These are phyloP conservation scores for Paracyclopina nana DNA, from an alignment of 1,140 invertebrate genomes.

Conservation along the genomic window DNA sequence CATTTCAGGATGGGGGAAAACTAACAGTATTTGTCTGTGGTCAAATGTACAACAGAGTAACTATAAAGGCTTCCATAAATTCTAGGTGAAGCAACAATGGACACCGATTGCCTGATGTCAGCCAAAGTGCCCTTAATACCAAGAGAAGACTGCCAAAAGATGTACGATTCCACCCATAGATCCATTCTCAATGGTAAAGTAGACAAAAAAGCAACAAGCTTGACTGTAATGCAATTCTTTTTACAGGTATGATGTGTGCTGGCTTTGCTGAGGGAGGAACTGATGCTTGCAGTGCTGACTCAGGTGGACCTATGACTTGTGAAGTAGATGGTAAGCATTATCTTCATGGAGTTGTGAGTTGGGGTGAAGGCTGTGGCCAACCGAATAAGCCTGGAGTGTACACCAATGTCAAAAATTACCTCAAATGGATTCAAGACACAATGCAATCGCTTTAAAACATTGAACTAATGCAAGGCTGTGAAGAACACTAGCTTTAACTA, in stretches of 20 bases:
- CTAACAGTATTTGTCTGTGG: not conserved
- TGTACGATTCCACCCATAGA: conserved; percentile 30
- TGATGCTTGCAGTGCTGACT: conserved; percentile 75
- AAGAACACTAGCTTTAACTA: too few species aligned
- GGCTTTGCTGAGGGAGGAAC: conserved; percentile 54
- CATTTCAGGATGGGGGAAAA: conserved; percentile 20
- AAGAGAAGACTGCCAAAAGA: conserved; percentile 29
- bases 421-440: conserved; percentile 33
- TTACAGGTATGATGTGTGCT: conserved; percentile 80
- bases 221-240: too few species aligned
- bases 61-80: not conserved
- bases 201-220: too few species aligned
- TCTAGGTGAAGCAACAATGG: not conserved
- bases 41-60: not conserved
- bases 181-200: conserved; percentile 46
- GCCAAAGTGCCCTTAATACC: conserved; percentile 35
- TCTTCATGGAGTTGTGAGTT: conserved; percentile 36
- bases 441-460: not conserved
- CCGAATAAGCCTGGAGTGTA: conserved; percentile 61
- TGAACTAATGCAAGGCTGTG: too few species aligned
- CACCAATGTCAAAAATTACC: conserved; percentile 54
- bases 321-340: conserved; percentile 32
- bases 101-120: conserved; percentile 22
- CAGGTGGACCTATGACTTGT: conserved; percentile 44
- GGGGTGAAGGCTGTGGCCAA: conserved; percentile 53